A percentile compares a stretch with the other conserved stretches of the same genome.
These are phyloP conservation scores for Aegotheles bennettii DNA, from an alignment of 2,113 vertebrate species.

Conservation along the genomic window DNA sequence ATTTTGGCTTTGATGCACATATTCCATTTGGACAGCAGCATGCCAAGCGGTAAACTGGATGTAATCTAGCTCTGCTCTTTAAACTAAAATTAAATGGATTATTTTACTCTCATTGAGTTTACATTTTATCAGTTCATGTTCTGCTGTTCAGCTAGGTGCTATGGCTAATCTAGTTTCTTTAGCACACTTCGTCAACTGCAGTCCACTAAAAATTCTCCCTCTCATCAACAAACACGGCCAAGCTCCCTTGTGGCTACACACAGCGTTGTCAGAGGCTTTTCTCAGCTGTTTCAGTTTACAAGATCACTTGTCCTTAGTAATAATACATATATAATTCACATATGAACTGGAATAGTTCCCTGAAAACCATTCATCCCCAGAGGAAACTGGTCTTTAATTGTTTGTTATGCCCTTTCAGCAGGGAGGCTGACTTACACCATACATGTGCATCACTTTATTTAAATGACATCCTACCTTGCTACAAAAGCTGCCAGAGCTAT, in stretches of 20 bases:
- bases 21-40: neutral
- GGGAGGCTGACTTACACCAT: neutral
- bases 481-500: neutral
- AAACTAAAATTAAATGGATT: neutral
- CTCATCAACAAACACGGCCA: neutral
- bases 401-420: slow-evolving; percentile 12
- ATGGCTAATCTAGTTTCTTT: neutral
- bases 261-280: neutral
- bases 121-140: neutral
- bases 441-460: slow-evolving; percentile 9
- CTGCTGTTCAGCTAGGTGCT: neutral
- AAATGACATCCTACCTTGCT: slow-evolving; percentile 35
- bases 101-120: neutral
- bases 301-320: slow-evolving; percentile 16
- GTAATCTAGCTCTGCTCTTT: neutral
- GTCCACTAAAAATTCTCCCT: neutral
- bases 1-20: neutral
- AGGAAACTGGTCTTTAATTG: slow-evolving; percentile 23
- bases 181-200: neutral
- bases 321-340: slow-evolving; percentile 33
- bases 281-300: neutral
- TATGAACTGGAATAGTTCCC: slow-evolving; percentile 4
- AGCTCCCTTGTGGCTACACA: neutral
- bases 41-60: neutral
- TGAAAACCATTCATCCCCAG: neutral